Evolutionary conservation across 2,113 vertebrate species (phyloP).

Genomic region (Ciconia boyciana): DNA sequence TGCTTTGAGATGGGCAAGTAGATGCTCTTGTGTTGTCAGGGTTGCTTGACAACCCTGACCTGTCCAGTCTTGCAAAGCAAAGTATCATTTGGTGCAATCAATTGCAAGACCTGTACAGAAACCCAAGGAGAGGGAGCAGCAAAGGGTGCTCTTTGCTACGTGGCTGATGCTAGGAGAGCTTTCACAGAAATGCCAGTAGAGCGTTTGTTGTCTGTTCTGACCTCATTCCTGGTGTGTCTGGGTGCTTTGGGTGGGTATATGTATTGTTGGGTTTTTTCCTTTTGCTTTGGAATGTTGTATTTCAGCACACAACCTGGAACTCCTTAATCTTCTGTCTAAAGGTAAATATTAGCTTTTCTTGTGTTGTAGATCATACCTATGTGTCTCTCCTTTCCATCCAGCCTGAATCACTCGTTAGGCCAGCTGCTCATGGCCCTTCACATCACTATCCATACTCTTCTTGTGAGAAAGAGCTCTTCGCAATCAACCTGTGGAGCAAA

Average conservation of each 20-base stretch:
- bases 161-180: neutral
- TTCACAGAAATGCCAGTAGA: neutral
- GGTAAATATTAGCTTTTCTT: neutral
- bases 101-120: neutral
- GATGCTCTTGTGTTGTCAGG: neutral
- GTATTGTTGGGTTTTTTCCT: neutral
- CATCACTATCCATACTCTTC: neutral
- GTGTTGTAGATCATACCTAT: neutral
- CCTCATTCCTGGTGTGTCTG: neutral
- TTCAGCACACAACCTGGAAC: neutral
- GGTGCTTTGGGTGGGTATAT: neutral
- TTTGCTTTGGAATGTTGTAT: slow-evolving; percentile 13
- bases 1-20: neutral
- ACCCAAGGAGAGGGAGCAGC: neutral
- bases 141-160: neutral
- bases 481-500: neutral
- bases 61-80: neutral
- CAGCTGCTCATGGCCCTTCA: neutral
- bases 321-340: neutral
- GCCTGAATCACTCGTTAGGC: neutral
- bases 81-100: neutral
- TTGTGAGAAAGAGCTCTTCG: neutral
- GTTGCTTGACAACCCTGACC: neutral
- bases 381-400: neutral
- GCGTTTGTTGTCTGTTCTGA: neutral